Conservation (phyloP, 2,888 invertebrate genomes). For the Masnerella sp. region DNA sequence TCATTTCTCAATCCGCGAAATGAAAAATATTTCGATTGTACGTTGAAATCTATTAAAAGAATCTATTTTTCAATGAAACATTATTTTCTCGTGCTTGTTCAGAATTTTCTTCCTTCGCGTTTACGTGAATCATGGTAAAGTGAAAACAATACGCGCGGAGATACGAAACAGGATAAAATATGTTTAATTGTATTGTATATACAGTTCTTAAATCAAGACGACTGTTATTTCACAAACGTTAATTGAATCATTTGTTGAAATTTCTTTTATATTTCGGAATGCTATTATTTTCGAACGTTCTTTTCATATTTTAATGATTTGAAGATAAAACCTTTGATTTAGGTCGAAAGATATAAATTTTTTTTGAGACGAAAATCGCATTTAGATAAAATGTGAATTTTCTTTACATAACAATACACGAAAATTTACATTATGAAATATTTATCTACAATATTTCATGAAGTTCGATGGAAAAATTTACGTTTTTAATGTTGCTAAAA, state of each 20-base stretch:
- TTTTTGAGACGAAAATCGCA: not conserved
- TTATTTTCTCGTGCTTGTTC: slow-evolving; percentile 18
- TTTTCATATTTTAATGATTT: slow-evolving; percentile 2
- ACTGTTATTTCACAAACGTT: not conserved
- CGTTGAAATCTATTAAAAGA: slow-evolving; percentile 9
- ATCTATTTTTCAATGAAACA: slow-evolving; percentile 23
- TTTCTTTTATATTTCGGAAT: slow-evolving; percentile 10
- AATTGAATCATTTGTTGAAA: slow-evolving; percentile 25
- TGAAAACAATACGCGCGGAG: slow-evolving; percentile 26
- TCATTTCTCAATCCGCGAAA: no score
- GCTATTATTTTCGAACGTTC: not conserved
- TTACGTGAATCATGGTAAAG: slow-evolving; percentile 32
- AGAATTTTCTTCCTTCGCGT: slow-evolving; percentile 9
- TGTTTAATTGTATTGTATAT: slow-evolving; percentile 36
- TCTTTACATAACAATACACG: no score
- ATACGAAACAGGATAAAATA: slow-evolving; percentile 35
- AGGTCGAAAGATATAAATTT: not conserved
- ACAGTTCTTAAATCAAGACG: slow-evolving; percentile 26
- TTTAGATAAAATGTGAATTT: no score
- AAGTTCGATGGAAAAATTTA: no score
- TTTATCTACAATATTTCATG: no score
- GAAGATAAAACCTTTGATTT: not conserved
- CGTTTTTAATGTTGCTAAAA: no score
- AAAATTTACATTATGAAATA: no score
- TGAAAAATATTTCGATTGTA: no score